A percentile compares a stretch with the other conserved stretches of the same genome.
These are phyloP conservation scores for Pristis pectinata DNA, from an alignment of 2,797 vertebrate species.

Conservation along the genomic window DNA sequence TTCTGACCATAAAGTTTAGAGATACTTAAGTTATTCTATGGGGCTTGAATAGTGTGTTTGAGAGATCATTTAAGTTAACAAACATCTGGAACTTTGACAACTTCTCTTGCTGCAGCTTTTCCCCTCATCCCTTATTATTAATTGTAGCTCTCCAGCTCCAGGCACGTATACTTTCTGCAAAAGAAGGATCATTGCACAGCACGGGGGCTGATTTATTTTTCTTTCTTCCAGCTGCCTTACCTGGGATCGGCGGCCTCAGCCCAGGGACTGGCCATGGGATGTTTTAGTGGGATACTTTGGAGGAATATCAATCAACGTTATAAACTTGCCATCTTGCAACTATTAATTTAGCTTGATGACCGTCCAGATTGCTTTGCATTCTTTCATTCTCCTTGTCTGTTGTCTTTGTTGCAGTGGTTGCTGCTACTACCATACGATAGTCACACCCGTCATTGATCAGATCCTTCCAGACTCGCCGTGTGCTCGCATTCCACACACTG, in stretches of 20 bases:
- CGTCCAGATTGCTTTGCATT: background rate
- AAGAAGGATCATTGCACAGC: background rate
- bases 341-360: background rate
- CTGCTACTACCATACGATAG: constrained; percentile 89
- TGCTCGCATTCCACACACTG: constrained; percentile 85
- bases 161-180: too few relatives aligned
- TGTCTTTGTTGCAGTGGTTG: constrained; percentile 66
- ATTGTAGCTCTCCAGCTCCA: background rate
- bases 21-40: background rate
- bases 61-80: background rate
- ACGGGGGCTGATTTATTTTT: background rate
- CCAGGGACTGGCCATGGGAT: background rate
- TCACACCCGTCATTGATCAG: constrained; percentile 76
- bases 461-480: constrained; percentile 76
- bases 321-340: background rate
- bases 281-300: background rate
- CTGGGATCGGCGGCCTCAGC: background rate
- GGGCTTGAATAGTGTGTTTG: background rate
- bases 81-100: background rate
- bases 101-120: background rate
- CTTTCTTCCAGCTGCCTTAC: background rate
- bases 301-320: background rate
- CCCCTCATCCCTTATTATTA: background rate
- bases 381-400: background rate
- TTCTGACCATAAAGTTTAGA: background rate